Percentiles rank a stretch among this genome's conserved stretches.
phyloP scores from a whole-genome alignment of 2,797 vertebrate genomes.

The Odontamblyopus lacepedii region DNA sequence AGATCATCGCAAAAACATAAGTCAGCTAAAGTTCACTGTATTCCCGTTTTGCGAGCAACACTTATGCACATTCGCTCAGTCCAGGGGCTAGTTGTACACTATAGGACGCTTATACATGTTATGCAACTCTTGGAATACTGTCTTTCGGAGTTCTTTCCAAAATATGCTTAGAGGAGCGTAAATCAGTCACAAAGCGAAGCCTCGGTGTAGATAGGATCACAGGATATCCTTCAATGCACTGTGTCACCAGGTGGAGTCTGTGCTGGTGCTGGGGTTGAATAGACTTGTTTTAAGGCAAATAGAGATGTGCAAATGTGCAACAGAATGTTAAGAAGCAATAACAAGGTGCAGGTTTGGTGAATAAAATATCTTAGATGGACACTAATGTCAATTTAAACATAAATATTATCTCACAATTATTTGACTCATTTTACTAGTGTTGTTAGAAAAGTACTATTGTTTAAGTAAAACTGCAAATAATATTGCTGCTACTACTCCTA shows the following conservation, averaged over 20 bases:
- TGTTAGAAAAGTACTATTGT: background rate
- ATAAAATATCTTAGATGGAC: background rate
- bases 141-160: constrained; percentile 5
- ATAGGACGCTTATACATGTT: constrained; percentile 24
- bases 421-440: background rate
- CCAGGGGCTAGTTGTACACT: constrained; percentile 18
- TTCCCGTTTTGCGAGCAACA: constrained; percentile 33
- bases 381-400: background rate
- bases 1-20: constrained; percentile 46
- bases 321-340: background rate
- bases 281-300: background rate
- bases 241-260: background rate
- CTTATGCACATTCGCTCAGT: constrained; percentile 27
- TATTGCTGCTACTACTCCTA: background rate
- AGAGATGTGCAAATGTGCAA: background rate
- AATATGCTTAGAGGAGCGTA: constrained; percentile 4
- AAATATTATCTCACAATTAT: background rate
- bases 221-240: background rate
- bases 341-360: background rate
- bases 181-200: constrained; percentile 10
- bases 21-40: constrained; percentile 40
- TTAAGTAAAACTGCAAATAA: background rate
- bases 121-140: constrained; percentile 21
- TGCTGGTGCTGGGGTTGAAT: background rate
- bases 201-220: constrained; percentile 1